Percentiles rank a stretch among this genome's conserved stretches.
Conservation (phyloP, 2,797 vertebrate genomes). For the Sylvia borin region DNA sequence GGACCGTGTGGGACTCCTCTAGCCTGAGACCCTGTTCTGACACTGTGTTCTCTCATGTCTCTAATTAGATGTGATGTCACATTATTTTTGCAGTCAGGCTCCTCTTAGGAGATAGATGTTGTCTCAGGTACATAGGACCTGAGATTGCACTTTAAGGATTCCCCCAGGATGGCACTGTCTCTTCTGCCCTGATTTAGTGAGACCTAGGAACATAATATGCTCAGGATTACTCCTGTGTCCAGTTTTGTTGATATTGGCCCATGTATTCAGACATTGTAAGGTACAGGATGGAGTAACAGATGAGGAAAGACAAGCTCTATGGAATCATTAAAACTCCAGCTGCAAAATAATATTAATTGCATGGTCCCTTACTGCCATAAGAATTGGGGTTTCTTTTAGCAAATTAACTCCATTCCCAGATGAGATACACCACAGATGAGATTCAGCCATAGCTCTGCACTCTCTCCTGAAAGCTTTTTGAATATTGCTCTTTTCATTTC, state of each 20-base stretch:
- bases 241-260: not conserved
- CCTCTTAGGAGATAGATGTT: not conserved
- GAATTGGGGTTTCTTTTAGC: not conserved
- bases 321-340: not conserved
- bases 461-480: not conserved
- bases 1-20: not conserved
- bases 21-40: not conserved
- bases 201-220: not conserved
- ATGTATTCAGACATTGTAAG: not conserved
- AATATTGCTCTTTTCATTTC: slow-evolving; percentile 40
- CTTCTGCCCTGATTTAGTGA: not conserved
- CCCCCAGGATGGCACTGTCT: not conserved
- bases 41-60: not conserved
- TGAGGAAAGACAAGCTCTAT: not conserved
- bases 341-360: not conserved
- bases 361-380: not conserved
- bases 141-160: not conserved
- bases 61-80: not conserved
- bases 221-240: not conserved
- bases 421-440: not conserved
- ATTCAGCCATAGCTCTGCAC: not conserved
- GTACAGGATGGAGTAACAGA: not conserved
- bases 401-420: not conserved
- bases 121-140: not conserved
- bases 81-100: not conserved